Evolutionary conservation across 2,113 vertebrate species (phyloP), one percentile per base, ranked within the genome.

Genomic region (Callipepla californica): DNA sequence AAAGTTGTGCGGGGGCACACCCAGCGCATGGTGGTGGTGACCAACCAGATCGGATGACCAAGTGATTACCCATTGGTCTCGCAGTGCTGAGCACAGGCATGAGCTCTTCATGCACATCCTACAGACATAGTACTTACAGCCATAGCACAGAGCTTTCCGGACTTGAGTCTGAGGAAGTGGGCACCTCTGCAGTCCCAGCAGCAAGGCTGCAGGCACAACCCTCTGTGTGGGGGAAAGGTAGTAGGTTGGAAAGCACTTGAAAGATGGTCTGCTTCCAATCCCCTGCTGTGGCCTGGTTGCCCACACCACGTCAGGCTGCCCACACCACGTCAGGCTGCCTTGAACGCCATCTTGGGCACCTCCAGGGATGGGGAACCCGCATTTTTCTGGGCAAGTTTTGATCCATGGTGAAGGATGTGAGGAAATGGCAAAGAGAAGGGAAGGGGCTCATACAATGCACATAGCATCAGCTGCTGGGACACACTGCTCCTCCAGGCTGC

Each of bases 41-140:
- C 15, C 8, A 17, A 26, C 51, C 15, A 16, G 51, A 30, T 53
- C 26, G 28, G 51, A 53, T 28, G 15, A 53, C 15, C 23, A 50
- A 8, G 51, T 30, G 26, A 53, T 26, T 26, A 53, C 26, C 3
- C 51, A 30, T 15, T 17, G 51, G 51, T 30, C 26, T 53, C 15
- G 38, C 21, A 58, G 25, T 7, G 5, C 26, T 47, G 69, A 69
- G n/a, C 44, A 53, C 36, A 51, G 9, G 2, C 2, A 9, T 9
- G 22, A 87, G 32, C 25, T 38, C 57, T 44, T 47, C 57, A 22
- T 11, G 17, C 9, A 40, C 11, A 6, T 1, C 14, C 20, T 61
- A 65, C 3, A 12, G 5, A 18, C 10, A 1, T 0, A 1, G 6
- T 11, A 14, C 5, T 28, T 61, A n/a, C 2, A 6, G 16, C 16